phyloP scores from a whole-genome alignment of 2,113 vertebrate genomes.

The Tyto alba region DNA sequence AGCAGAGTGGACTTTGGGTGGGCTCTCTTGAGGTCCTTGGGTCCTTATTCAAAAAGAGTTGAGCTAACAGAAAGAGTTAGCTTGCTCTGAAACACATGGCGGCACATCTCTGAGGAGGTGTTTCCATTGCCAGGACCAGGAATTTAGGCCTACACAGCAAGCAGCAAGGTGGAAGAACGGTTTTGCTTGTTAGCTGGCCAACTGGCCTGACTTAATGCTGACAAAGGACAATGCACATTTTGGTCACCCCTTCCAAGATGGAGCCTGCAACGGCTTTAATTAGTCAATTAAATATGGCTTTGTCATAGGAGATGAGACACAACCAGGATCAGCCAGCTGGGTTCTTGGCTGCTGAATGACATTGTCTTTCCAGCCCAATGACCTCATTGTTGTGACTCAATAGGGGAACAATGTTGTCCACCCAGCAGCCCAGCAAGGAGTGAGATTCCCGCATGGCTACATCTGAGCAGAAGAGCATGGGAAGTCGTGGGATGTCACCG shows the following conservation, averaged over 20 bases:
- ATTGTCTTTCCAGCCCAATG: slow-evolving; percentile 49
- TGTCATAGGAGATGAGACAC: slow-evolving; percentile 53
- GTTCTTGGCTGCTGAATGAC: slow-evolving; percentile 59
- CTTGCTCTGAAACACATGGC: background rate
- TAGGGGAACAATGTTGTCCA: slow-evolving; percentile 55
- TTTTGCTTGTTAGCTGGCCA: background rate
- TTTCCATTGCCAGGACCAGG: background rate
- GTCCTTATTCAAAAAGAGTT: background rate
- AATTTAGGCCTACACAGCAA: background rate
- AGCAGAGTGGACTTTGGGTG: background rate
- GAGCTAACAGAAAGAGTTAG: no score
- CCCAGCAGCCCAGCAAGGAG: slow-evolving; percentile 53
- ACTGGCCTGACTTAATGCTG: background rate
- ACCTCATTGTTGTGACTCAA: slow-evolving; percentile 60
- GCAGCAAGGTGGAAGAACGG: background rate
- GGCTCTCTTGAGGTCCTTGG: background rate
- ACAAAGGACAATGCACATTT: background rate
- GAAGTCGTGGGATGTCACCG: background rate
- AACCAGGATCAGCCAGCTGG: slow-evolving; percentile 39
- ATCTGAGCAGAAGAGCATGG: slow-evolving; percentile 43
- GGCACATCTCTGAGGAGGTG: background rate
- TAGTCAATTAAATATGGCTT: slow-evolving; percentile 49
- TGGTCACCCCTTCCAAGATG: slow-evolving; percentile 13
- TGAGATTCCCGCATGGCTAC: background rate
- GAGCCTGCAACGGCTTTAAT: slow-evolving; percentile 24